Evolutionary conservation across 23 tunicate genomes (phyloP).

Genomic region (Clavelina lepadiformis): DNA sequence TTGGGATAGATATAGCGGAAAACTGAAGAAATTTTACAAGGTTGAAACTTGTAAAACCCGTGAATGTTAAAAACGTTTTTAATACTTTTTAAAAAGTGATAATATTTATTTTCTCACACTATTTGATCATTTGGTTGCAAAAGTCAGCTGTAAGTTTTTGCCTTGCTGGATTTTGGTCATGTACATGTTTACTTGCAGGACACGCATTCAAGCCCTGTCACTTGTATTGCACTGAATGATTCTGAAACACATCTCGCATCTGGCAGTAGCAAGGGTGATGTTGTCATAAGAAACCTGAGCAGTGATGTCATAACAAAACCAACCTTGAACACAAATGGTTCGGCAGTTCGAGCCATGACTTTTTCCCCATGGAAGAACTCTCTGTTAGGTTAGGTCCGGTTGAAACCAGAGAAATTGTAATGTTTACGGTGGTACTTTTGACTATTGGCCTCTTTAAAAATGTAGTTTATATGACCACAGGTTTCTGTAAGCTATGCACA

Average conservation of each 20-base stretch:
- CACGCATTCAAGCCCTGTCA: constrained; percentile 52
- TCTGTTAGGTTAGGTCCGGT: constrained; percentile 46
- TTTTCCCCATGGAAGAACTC: constrained; percentile 71
- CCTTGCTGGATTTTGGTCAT: not conserved
- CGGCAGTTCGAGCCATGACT: constrained; percentile 48
- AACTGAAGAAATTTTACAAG: constrained; percentile 41
- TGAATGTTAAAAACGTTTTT: not conserved
- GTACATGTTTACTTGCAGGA: constrained; percentile 1
- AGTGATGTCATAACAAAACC: constrained; percentile 24
- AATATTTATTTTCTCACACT: not conserved
- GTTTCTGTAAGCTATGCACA: too few species aligned
- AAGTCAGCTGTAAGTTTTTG: not conserved
- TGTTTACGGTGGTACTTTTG: too few species aligned
- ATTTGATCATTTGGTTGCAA: not conserved
- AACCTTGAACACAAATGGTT: not conserved
- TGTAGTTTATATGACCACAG: too few species aligned
- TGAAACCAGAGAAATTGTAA: too few species aligned
- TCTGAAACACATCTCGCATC: constrained; percentile 59
- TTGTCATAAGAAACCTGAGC: constrained; percentile 47
- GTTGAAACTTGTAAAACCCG: constrained; percentile 5
- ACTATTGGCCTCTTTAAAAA: too few species aligned
- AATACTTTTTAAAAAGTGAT: not conserved
- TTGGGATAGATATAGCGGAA: constrained; percentile 60
- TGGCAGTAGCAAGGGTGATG: constrained; percentile 68
- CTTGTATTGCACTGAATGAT: constrained; percentile 51